phyloP scores from a whole-genome alignment of 2,888 invertebrate species.

The Scaptodrosophila latifasciaeformis region DNA sequence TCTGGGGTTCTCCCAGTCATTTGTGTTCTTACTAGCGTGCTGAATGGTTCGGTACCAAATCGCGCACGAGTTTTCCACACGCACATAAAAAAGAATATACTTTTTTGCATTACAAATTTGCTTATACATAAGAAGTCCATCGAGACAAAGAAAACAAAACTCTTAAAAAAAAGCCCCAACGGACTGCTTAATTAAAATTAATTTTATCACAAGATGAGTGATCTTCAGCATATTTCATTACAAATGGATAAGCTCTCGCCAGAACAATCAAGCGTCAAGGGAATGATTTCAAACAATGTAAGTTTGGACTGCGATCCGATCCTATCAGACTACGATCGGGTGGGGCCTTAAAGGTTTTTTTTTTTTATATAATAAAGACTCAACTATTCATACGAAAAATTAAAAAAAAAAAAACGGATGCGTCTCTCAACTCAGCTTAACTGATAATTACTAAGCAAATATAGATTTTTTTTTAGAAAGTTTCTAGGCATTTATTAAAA shows the following conservation, averaged over 20 bases:
- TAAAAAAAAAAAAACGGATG: too few species aligned
- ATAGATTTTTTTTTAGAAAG: slow-evolving; percentile 25
- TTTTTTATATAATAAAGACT: too few species aligned
- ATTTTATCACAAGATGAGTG: slow-evolving; percentile 36
- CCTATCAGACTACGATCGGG: too few species aligned
- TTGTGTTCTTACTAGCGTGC: slow-evolving; percentile 46
- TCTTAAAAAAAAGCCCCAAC: too few species aligned
- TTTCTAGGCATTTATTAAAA: too few species aligned
- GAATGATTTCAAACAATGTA: slow-evolving; percentile 32
- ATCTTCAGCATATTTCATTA: slow-evolving; percentile 39
- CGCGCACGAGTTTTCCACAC: slow-evolving; percentile 41
- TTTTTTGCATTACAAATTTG: slow-evolving; percentile 5
- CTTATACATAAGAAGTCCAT: too few species aligned
- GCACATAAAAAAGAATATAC: too few species aligned
- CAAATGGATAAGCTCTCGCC: slow-evolving; percentile 38
- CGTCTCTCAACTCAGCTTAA: too few species aligned
- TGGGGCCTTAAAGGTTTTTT: too few species aligned
- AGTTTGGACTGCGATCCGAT: slow-evolving; percentile 16
- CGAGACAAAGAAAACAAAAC: too few species aligned
- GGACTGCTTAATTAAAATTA: slow-evolving; percentile 33
- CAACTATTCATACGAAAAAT: too few species aligned
- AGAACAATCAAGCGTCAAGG: background rate
- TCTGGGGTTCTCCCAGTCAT: too few species aligned
- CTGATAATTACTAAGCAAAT: slow-evolving; percentile 41
- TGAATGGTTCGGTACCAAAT: slow-evolving; percentile 32